These are phyloP conservation scores for Halcyon badia DNA, from an alignment of 2,797 vertebrate genomes.

Conservation along the genomic window DNA sequence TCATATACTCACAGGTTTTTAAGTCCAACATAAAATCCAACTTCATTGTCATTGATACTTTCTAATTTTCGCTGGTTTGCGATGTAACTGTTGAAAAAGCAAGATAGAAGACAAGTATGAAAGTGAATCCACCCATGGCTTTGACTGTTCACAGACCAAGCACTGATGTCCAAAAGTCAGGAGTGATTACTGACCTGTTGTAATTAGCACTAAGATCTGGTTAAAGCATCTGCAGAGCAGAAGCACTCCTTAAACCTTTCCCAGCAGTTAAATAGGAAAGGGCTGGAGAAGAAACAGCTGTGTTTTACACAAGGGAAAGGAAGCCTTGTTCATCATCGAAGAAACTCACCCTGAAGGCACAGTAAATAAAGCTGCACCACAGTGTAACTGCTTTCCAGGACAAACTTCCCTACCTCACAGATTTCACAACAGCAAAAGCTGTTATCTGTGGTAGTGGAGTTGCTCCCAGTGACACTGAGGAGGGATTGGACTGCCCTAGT, in stretches of 20 bases:
- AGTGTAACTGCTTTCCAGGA: background rate
- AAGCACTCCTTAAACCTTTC: background rate
- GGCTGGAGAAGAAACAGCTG: background rate
- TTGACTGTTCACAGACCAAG: background rate
- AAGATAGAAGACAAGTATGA: conserved; percentile 8
- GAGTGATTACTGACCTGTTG: background rate
- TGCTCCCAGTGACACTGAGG: fast-evolving
- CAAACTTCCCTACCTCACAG: background rate
- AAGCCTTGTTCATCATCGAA: background rate
- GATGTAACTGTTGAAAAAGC: conserved; percentile 88
- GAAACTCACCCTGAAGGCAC: background rate
- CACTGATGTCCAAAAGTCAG: background rate
- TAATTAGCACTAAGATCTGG: background rate
- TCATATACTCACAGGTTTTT: conserved; percentile 92
- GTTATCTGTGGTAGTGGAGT: background rate
- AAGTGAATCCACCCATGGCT: background rate
- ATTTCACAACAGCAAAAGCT: background rate
- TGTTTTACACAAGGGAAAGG: background rate
- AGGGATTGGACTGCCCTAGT: background rate
- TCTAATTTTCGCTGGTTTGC: conserved; percentile 92
- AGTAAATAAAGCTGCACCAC: background rate
- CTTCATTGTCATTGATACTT: conserved; percentile 93
- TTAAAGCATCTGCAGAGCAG: background rate
- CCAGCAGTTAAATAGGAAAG: background rate
- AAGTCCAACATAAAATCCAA: conserved; percentile 92